Evolutionary conservation across 2,888 invertebrate species (phyloP), one percentile per base, ranked within the genome.

Genomic region (Aradus depressus): DNA sequence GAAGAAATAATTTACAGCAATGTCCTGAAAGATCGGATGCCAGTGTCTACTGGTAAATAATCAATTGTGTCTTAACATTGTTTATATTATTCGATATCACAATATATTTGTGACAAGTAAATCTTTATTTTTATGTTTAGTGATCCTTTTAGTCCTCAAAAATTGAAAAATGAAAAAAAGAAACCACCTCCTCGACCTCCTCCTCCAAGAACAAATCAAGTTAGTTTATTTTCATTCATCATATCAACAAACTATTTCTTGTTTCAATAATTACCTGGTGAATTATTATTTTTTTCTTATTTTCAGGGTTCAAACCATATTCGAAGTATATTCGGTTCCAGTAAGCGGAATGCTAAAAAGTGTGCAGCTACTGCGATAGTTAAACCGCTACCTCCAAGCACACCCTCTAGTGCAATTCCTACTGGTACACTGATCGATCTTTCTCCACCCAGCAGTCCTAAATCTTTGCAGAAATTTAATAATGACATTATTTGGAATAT

Each of bases 401-500:
- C 44, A 8, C 54, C 55, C 8, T 54, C 56, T 10, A 32, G 52
- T 22, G 23, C 42, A 26, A 45, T 72, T 65, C 72, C 72, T 59
- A 73, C 68, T 6, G 73, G 74, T 35, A 76, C 80, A 51, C 65
- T 84, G 41, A 84, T 84, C 61, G 82, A 81, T 65, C 70, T 84
- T 35, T 79, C 80, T 8, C 83, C 84, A 2, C 81, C 83, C 0
- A 80, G 80, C 59, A 84, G 84, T 5, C 84, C 84, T 22, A 81
- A 81, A 1, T 81, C 80, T 62, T 81, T 81, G 64, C 82, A 83
- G 64, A 81, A 81, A 28, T 75, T 81, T 6, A 82, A 81, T 66
- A 77, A 82, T 16, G 81, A 82, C 61, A 83, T 82, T 63, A 83
- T 82, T 61, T 81, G 83, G 50, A 83, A 82, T 10, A 82, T 82